Evolutionary conservation across 2,797 vertebrate species (phyloP).

Genomic region (Poeciliopsis infans): DNA sequence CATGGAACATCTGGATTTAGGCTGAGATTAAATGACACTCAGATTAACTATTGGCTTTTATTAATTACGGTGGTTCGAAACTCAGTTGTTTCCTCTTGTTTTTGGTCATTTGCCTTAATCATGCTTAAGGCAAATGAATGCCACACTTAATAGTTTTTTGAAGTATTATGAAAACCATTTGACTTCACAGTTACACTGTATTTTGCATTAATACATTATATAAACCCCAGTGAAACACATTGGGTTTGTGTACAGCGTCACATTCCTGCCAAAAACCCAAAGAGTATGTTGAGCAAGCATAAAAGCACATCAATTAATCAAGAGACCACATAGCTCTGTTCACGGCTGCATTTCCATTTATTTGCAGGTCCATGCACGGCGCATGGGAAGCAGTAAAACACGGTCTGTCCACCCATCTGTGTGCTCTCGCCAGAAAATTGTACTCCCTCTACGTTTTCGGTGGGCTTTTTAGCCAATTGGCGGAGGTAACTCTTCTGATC

Average conservation of each 20-base stretch:
- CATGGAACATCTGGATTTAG: neutral
- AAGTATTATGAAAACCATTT: neutral
- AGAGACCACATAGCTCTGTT: neutral
- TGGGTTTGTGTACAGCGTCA: neutral
- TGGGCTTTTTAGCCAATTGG: neutral
- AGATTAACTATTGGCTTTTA: neutral
- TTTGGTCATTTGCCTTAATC: neutral
- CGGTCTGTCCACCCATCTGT: neutral
- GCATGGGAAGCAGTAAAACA: neutral
- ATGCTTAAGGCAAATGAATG: neutral
- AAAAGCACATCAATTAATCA: neutral
- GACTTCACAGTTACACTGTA: neutral
- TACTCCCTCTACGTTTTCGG: neutral
- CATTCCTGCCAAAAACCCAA: neutral
- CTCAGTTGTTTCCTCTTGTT: neutral
- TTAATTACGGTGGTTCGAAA: neutral
- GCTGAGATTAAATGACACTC: neutral
- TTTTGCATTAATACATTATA: neutral
- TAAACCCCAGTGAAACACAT: neutral
- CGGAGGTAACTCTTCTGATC: neutral
- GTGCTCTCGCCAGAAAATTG: neutral
- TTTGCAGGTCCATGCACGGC: neutral
- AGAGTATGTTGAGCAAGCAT: neutral
- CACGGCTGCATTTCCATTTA: neutral
- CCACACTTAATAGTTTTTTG: neutral